Conservation (phyloP, 1,140 invertebrate species). For the Helicoverpa armigera region DNA sequence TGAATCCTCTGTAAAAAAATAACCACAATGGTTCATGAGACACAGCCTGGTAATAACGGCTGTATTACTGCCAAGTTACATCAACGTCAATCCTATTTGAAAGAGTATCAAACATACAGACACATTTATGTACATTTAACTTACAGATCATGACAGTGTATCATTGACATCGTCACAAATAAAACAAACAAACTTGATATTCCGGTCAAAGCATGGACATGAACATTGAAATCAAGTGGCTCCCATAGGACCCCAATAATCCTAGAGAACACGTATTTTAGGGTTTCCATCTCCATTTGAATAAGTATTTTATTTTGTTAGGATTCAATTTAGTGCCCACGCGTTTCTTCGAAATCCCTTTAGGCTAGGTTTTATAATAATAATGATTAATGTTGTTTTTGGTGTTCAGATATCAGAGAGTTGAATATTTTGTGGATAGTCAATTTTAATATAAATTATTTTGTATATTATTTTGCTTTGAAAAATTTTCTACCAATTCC, state of each 20-base stretch:
- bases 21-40: no score
- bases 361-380: neutral
- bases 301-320: conserved; percentile 21
- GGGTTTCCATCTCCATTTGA: neutral
- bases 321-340: conserved; percentile 6
- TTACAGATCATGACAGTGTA: neutral
- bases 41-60: no score
- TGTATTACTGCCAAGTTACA: no score
- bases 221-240: conserved; percentile 5
- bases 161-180: neutral
- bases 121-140: no score
- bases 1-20: no score
- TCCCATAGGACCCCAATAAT: conserved; percentile 7
- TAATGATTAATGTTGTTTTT: neutral
- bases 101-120: no score
- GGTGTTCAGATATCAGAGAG: neutral
- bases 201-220: neutral
- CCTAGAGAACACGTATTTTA: neutral
- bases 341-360: neutral
- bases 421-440: no score
- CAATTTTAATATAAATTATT: no score
- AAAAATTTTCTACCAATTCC: no score
- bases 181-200: conserved; percentile 2
- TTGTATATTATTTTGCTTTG: no score
- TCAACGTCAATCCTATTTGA: no score